These are phyloP conservation scores for Syndactyla subalaris DNA, from an alignment of 2,797 vertebrate genomes.

Conservation along the genomic window DNA sequence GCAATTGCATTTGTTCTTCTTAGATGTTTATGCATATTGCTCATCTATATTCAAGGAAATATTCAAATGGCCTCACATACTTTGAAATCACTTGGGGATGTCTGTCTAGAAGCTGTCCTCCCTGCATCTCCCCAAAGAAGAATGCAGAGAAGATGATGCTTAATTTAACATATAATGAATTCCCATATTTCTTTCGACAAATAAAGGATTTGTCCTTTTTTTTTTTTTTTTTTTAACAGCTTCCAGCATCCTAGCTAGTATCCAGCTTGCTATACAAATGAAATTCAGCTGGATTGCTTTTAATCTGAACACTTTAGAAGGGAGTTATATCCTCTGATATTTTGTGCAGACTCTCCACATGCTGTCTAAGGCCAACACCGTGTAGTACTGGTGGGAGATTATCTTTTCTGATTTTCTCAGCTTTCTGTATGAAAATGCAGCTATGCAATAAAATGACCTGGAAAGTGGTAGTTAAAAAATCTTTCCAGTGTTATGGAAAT, in stretches of 20 bases:
- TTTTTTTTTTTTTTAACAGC: not conserved
- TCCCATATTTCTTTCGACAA: not conserved
- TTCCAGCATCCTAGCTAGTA: not conserved
- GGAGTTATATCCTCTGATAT: not conserved
- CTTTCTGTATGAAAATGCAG: not conserved
- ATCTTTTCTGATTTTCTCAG: not conserved
- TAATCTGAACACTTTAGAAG: not conserved
- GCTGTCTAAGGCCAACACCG: not conserved
- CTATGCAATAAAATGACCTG: not conserved
- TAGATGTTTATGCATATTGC: not conserved
- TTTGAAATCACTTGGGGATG: not conserved
- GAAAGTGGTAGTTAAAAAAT: not conserved
- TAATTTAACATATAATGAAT: not conserved
- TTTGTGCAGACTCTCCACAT: not conserved
- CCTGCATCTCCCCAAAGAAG: not conserved
- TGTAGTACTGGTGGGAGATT: not conserved
- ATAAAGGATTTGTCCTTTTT: not conserved
- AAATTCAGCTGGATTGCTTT: not conserved
- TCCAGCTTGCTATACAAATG: not conserved
- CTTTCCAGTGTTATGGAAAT: not conserved
- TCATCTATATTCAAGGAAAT: conserved; percentile 19
- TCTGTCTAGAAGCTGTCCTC: not conserved
- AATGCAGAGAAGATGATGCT: not conserved
- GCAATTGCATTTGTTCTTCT: conserved; percentile 7
- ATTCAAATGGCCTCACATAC: not conserved